Evolutionary conservation across 2,888 invertebrate genomes (phyloP), one percentile per base, ranked within the genome.

Genomic region (Synanthedon formicaeformis): DNA sequence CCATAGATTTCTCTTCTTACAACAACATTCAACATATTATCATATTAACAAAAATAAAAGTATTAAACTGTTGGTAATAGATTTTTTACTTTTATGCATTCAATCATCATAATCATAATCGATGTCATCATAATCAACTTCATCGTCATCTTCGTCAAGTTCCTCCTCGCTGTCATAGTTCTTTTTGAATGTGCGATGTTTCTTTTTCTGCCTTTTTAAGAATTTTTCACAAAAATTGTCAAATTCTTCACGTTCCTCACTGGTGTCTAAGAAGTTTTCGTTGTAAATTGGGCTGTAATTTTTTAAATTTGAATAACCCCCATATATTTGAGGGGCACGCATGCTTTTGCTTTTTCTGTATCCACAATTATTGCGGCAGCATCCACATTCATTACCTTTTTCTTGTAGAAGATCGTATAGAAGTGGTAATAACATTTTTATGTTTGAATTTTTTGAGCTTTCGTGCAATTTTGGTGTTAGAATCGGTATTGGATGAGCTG

Each of bases 371-470:
- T 50, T 51, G 3, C 56, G 55, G 41, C 57, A 57, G 50, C 69
- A 67, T 0, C 64, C 64, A 55, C 77, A 76, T 2, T 51, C 50
- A 16, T 55, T 55, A 54, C 64, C 71, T 55, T 67, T 77, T 40
- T 86, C 85, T 57, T 74, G 77, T 23, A 86, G 51, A 50, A 85
- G 60, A 56, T 76, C 75, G 11, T 84, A 60, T 57, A 86, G 67
- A n/a, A 85, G 61, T 1, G 86, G 84, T 2, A 85, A 63, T 23
- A 86, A 58, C 16, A 71, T 54, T 61, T 81, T 81, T 27, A 81
- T 65, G 58, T 58, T 75, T 1, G 73, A 70, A 2, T 73, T 65
- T 64, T 58, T 57, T 45, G 52, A 54, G 14, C 54, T 45, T 13
- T 48, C 40, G 40, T 40, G 53, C 14, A 34, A 2, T 45, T 40